Conservation (phyloP, 1,140 invertebrate genomes). For the Melipona quadrifasciata region DNA sequence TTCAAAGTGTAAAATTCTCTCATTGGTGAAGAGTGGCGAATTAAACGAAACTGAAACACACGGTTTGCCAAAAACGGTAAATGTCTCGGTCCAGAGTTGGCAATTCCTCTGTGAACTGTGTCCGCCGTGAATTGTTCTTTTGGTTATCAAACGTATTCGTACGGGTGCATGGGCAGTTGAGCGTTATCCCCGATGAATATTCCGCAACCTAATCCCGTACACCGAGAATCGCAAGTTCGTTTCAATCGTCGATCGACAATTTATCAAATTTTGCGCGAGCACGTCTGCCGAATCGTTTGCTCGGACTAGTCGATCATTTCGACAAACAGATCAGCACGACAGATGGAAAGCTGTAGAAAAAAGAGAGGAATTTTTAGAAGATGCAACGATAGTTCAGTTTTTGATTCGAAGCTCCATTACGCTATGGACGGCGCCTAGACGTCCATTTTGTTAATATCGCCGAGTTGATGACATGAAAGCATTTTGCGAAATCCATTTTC, state of each 20-base stretch:
- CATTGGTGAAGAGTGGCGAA: background rate
- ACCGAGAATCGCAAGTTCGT: background rate
- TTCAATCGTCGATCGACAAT: background rate
- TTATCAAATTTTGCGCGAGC: no score
- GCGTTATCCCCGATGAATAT: background rate
- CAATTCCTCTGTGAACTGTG: background rate
- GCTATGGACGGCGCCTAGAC: constrained; percentile 11
- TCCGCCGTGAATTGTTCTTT: background rate
- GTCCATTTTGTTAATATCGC: constrained; percentile 37
- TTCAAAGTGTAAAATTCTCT: background rate
- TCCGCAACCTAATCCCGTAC: background rate
- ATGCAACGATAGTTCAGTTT: constrained; percentile 5
- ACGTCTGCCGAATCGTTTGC: background rate
- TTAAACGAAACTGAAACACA: background rate
- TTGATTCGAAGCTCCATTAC: constrained; percentile 39
- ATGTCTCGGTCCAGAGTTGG: background rate
- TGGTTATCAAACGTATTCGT: background rate
- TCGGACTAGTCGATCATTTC: background rate
- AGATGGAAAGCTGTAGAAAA: background rate
- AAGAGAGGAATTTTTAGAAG: constrained; percentile 5
- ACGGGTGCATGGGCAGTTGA: background rate
- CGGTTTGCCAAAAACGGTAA: background rate
- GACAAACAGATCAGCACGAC: background rate
- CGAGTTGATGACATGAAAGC: constrained; percentile 48
- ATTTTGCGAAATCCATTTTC: constrained; percentile 59